Conservation (phyloP, 2,797 vertebrate genomes). For the Myotis findleyi region DNA sequence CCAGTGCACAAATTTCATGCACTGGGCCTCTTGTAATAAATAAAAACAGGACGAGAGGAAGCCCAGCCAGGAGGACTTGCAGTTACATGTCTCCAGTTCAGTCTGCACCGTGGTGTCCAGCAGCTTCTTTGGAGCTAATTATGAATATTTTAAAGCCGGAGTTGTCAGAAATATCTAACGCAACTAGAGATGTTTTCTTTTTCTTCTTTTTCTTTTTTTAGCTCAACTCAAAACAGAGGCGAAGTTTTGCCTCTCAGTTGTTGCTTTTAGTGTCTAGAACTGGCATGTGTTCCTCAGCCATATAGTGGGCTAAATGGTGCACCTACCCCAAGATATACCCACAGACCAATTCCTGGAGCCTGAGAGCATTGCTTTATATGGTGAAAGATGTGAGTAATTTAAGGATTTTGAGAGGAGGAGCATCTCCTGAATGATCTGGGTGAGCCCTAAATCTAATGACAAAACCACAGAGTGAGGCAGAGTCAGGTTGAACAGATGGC, state of each 20-base stretch:
- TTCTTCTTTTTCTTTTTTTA: background rate
- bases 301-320: too few species aligned
- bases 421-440: background rate
- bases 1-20: too few species aligned
- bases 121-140: background rate
- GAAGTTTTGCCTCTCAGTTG: background rate
- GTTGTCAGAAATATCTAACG: background rate
- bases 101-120: rapidly evolving
- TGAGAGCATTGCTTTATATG: background rate
- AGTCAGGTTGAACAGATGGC: background rate
- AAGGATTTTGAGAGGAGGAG: background rate
- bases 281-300: rapidly evolving
- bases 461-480: background rate
- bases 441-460: background rate
- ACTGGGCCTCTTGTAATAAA: too few species aligned
- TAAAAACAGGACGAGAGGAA: background rate
- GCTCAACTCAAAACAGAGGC: background rate
- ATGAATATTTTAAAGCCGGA: background rate
- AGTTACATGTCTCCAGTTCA: rapidly evolving
- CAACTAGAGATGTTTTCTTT: background rate
- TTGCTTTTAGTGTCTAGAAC: background rate
- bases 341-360: background rate
- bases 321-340: background rate
- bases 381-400: too few species aligned
- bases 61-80: rapidly evolving